phyloP scores from a whole-genome alignment of 2,888 invertebrate species.

The Chamaedrilus cognettii region DNA sequence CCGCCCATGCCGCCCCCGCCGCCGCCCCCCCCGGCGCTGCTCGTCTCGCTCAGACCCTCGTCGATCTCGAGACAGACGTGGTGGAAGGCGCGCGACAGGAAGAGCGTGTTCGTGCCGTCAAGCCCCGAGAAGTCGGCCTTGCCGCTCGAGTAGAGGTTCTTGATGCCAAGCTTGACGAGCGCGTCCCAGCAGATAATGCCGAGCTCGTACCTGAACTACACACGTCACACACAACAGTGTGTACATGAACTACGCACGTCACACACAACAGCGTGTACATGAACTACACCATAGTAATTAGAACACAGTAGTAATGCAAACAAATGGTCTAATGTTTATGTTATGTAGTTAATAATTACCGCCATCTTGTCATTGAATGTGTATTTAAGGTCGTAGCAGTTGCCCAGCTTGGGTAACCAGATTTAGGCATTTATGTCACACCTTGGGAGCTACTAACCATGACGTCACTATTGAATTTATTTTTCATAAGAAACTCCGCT shows the following conservation, averaged over 20 bases:
- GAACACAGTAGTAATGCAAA: no score
- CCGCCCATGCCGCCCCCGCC: constrained; percentile 17
- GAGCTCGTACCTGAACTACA: constrained; percentile 34
- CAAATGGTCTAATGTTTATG: no score
- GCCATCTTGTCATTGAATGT: no score
- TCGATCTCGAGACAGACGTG: constrained; percentile 37
- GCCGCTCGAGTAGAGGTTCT: constrained; percentile 32
- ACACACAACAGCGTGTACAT: constrained; percentile 14
- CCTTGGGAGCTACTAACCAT: no score
- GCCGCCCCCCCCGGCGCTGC: constrained; percentile 13
- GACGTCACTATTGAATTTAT: no score
- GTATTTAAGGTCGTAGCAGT: no score
- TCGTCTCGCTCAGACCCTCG: constrained; percentile 27
- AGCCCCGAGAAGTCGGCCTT: constrained; percentile 37
- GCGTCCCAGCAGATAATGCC: constrained; percentile 34
- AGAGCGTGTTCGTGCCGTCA: constrained; percentile 32
- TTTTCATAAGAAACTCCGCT: no score
- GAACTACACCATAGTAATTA: no score
- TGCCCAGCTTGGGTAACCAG: no score
- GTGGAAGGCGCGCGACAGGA: constrained; percentile 37
- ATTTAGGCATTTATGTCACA: no score
- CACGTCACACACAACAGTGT: neutral
- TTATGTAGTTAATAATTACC: no score
- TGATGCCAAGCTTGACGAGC: constrained; percentile 35
- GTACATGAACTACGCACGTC: constrained; percentile 26